Percentiles rank a stretch among this genome's conserved stretches.
These are phyloP conservation scores for Fopius arisanus DNA, from an alignment of 1,140 invertebrate genomes.

Conservation along the genomic window DNA sequence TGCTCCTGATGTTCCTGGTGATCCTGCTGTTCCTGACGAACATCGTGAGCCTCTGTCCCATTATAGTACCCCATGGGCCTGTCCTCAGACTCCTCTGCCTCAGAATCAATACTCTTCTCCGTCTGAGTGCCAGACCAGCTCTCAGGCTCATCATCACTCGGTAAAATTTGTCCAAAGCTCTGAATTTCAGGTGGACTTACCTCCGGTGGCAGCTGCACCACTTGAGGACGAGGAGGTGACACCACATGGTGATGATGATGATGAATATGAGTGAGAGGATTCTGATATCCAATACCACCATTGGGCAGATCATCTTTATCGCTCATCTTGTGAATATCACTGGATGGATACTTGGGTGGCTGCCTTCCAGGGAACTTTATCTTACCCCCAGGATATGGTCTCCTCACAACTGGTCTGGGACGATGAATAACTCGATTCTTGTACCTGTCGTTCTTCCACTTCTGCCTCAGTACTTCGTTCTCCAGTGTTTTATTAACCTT, in stretches of 20 bases:
- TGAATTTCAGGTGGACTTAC: conserved; percentile 34
- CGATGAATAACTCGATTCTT: conserved; percentile 44
- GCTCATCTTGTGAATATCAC: conserved; percentile 10
- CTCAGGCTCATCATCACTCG: conserved; percentile 34
- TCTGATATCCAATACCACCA: conserved; percentile 51
- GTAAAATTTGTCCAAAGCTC: conserved; percentile 36
- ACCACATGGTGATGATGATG: conserved; percentile 18
- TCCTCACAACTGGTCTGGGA: conserved; percentile 43
- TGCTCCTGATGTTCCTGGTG: conserved; percentile 10
- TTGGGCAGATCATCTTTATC: conserved; percentile 42
- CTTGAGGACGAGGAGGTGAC: conserved; percentile 3
- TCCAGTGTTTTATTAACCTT: conserved; percentile 44
- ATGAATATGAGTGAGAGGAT: conserved; percentile 42
- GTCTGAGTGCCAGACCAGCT: conserved; percentile 39
- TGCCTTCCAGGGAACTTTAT: conserved; percentile 19
- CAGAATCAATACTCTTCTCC: conserved; percentile 49
- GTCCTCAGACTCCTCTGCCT: conserved; percentile 56
- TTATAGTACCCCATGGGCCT: conserved; percentile 31
- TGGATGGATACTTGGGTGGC: conserved; percentile 35
- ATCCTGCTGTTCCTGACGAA: conserved; percentile 25
- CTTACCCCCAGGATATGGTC: conserved; percentile 39
- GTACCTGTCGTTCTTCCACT: conserved; percentile 57
- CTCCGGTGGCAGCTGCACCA: conserved; percentile 15
- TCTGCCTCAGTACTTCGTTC: conserved; percentile 44
- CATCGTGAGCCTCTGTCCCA: conserved; percentile 22